These are phyloP conservation scores for Micrastur ruficollis DNA, from an alignment of 2,797 vertebrate genomes.

Conservation along the genomic window DNA sequence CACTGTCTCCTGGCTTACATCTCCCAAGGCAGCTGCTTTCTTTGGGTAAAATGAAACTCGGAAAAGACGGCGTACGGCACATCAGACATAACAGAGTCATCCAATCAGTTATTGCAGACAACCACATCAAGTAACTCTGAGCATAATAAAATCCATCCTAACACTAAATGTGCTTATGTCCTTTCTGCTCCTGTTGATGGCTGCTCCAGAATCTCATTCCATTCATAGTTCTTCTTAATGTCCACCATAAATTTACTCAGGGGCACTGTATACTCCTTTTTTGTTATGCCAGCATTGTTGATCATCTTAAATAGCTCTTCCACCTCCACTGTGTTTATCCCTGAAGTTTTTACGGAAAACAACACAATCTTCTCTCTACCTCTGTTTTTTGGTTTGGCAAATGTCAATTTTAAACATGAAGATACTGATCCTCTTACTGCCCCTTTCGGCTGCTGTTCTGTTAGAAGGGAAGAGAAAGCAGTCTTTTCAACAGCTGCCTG, in stretches of 20 bases:
- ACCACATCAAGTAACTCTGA: not conserved
- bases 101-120: not conserved
- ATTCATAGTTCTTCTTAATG: not conserved
- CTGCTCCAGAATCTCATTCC: not conserved
- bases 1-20: not conserved
- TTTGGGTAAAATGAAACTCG: not conserved
- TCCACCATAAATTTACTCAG: conserved; percentile 12
- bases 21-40: not conserved
- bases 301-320: not conserved
- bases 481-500: not conserved
- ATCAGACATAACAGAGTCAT: not conserved
- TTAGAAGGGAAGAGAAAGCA: not conserved
- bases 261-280: not conserved
- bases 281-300: not conserved
- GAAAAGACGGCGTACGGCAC: not conserved
- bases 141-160: not conserved
- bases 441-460: not conserved
- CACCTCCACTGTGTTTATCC: not conserved
- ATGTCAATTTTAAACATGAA: not conserved
- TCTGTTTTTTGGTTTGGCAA: not conserved
- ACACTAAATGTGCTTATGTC: not conserved
- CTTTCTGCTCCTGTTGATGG: not conserved
- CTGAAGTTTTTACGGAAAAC: not conserved
- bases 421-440: not conserved
- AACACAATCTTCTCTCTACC: not conserved